A percentile compares a stretch with the other conserved stretches of the same genome.
Evolutionary conservation across 2,113 vertebrate species (phyloP).

Genomic region (Chaenocephalus aceratus): DNA sequence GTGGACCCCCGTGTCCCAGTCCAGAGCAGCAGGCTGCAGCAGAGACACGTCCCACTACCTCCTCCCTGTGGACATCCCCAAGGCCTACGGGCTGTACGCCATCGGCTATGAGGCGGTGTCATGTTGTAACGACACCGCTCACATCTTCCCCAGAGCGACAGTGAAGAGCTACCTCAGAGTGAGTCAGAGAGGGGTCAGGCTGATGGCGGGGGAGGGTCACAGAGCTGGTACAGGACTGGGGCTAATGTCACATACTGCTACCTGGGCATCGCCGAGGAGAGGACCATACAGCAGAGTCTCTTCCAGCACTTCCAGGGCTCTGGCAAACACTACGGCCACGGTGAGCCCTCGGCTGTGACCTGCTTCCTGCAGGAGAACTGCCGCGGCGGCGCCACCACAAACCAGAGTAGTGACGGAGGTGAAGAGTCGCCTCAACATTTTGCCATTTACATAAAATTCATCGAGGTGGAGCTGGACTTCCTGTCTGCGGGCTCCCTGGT

Average conservation of each 20-base stretch:
- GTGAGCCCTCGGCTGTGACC: slow-evolving; percentile 90
- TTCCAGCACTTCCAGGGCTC: slow-evolving; percentile 96
- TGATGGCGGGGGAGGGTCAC: slow-evolving; percentile 28
- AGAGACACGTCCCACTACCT: slow-evolving; percentile 91
- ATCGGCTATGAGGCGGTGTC: slow-evolving; percentile 89
- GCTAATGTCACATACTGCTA: slow-evolving; percentile 93
- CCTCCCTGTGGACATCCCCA: slow-evolving; percentile 94
- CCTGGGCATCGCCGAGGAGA: slow-evolving; percentile 94
- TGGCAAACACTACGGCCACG: slow-evolving; percentile 88
- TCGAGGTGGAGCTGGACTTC: slow-evolving; percentile 99
- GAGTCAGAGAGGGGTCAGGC: slow-evolving; percentile 57
- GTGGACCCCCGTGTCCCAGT: slow-evolving; percentile 94
- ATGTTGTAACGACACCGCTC: slow-evolving; percentile 43
- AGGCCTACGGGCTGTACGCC: slow-evolving; percentile 93
- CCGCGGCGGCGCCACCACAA: slow-evolving; percentile 66
- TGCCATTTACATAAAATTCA: slow-evolving; percentile 96
- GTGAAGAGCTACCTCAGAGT: slow-evolving; percentile 69
- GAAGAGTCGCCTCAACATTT: slow-evolving; percentile 78
- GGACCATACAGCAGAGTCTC: slow-evolving; percentile 95
- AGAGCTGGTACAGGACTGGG: slow-evolving; percentile 65
- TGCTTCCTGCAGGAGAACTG: slow-evolving; percentile 95
- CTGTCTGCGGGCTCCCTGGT: slow-evolving; percentile 96
- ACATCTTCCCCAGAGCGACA: slow-evolving; percentile 19
- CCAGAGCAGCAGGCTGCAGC: slow-evolving; percentile 86
- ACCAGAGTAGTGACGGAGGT: slow-evolving; percentile 81